These are phyloP conservation scores for Pitangus sulphuratus DNA, from an alignment of 2,797 vertebrate genomes.

Conservation along the genomic window DNA sequence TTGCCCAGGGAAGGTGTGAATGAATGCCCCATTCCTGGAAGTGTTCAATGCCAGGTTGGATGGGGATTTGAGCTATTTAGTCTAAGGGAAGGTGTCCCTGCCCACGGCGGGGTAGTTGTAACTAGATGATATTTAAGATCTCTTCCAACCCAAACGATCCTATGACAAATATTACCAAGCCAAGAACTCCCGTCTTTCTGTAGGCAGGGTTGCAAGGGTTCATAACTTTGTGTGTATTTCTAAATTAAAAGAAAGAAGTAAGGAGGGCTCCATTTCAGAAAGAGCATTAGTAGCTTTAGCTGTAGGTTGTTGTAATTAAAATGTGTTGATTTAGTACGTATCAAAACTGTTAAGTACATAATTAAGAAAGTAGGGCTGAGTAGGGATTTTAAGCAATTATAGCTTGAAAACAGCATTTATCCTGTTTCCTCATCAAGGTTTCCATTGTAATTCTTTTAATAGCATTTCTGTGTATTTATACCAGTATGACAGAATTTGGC, in stretches of 20 bases:
- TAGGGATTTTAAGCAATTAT: not conserved
- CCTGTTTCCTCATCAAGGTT: not conserved
- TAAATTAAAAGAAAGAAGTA: not conserved
- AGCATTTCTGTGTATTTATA: not conserved
- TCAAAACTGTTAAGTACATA: not conserved
- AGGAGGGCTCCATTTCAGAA: not conserved
- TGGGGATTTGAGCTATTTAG: not conserved
- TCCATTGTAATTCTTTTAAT: not conserved
- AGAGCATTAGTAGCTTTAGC: not conserved
- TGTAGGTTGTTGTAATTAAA: not conserved
- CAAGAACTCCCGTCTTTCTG: not conserved
- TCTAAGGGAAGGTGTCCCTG: not conserved
- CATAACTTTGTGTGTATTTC: not conserved
- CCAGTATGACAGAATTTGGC: not conserved
- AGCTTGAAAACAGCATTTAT: not conserved
- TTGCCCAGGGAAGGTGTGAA: not conserved
- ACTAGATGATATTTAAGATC: not conserved
- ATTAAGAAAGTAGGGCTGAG: not conserved
- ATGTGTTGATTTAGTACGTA: not conserved
- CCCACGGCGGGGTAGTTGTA: fast-evolving
- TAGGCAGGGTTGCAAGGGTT: not conserved
- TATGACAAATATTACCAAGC: not conserved
- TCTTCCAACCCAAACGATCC: not conserved
- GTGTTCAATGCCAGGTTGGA: not conserved
- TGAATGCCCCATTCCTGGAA: not conserved